Conservation (phyloP, 2,888 invertebrate species). For the Drosophila ustulata region DNA sequence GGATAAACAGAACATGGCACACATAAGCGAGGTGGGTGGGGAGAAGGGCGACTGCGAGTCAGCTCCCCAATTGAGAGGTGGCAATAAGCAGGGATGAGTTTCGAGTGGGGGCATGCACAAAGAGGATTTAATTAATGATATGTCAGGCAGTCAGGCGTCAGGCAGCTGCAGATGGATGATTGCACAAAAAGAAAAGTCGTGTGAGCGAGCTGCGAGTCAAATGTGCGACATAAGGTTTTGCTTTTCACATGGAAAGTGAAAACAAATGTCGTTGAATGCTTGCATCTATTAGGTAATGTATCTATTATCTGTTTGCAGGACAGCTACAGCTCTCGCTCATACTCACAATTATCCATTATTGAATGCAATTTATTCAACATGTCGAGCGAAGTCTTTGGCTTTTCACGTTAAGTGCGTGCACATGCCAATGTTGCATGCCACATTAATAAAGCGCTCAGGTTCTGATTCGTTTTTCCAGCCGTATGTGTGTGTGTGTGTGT, state of each 20-base stretch:
- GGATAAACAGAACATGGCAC: conserved; percentile 16
- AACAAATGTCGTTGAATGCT: background rate
- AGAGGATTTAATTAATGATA: conserved; percentile 54
- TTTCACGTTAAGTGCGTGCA: conserved; percentile 6
- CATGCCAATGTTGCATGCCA: conserved; percentile 31
- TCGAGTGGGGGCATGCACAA: conserved; percentile 18
- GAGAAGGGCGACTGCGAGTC: conserved; percentile 2
- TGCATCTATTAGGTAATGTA: conserved; percentile 13
- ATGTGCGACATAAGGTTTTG: conserved; percentile 15
- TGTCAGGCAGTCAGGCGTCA: conserved; percentile 27
- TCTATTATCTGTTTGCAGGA: background rate
- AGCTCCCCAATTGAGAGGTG: conserved; percentile 30
- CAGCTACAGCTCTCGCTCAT: background rate
- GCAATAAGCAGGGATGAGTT: conserved; percentile 21
- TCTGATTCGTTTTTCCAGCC: conserved; percentile 32
- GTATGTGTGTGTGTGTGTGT: too few relatives aligned
- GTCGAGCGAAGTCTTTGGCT: conserved; percentile 1
- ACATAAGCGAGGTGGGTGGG: background rate
- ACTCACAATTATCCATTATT: background rate
- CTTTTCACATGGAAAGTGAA: background rate
- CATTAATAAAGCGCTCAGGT: conserved; percentile 52
- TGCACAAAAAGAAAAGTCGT: conserved; percentile 6
- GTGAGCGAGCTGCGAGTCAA: conserved; percentile 1
- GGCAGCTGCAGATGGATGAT: conserved; percentile 26
- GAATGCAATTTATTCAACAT: background rate